These are phyloP conservation scores for Pseudorhiza aurosa DNA, from an alignment of 30 jellyfish, hydroid and myxozoan genomes.

Conservation along the genomic window DNA sequence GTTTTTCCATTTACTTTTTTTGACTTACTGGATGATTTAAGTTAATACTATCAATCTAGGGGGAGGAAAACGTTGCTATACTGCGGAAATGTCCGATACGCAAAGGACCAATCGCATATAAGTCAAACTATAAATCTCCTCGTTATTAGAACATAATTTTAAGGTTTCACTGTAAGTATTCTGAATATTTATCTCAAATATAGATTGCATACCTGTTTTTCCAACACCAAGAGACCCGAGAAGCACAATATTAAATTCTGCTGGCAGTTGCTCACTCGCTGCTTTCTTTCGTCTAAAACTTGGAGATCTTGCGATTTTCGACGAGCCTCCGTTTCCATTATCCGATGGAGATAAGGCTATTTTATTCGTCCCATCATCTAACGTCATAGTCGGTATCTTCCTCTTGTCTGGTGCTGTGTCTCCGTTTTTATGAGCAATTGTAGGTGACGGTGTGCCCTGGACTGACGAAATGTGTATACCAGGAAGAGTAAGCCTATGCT, in stretches of 20 bases:
- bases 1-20: too few relatives aligned
- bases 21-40: too few relatives aligned
- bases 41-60: too few relatives aligned
- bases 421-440: neutral
- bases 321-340: constrained; percentile 9
- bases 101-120: too few relatives aligned
- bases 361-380: constrained; percentile 22
- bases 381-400: constrained; percentile 1
- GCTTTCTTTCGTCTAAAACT: constrained; percentile 55
- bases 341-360: constrained; percentile 8
- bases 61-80: too few relatives aligned
- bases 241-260: constrained; percentile 68
- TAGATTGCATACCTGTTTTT: constrained; percentile 65
- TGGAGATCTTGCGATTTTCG: constrained; percentile 47
- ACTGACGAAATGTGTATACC: constrained; percentile 10
- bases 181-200: too few relatives aligned
- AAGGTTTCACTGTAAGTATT: too few relatives aligned
- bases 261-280: constrained; percentile 39
- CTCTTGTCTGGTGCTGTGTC: constrained; percentile 14
- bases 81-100: too few relatives aligned
- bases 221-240: constrained; percentile 90
- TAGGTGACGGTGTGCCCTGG: neutral
- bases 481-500: constrained; percentile 24
- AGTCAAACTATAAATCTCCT: too few relatives aligned
- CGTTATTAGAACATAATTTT: too few relatives aligned